phyloP scores from a whole-genome alignment of 2,113 vertebrate genomes.

The Antechinus stuartii region DNA sequence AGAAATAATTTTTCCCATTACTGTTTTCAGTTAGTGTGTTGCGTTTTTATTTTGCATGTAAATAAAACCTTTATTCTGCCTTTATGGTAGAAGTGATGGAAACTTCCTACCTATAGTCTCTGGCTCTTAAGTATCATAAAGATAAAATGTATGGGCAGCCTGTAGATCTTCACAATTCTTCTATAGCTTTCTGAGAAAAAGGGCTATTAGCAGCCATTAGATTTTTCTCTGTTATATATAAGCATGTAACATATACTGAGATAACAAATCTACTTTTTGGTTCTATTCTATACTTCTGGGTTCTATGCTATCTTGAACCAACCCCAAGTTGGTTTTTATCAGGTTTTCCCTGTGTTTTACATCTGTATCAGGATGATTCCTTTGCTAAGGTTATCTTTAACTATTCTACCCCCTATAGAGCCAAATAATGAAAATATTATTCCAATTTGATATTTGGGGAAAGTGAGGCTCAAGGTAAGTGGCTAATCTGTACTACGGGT shows the following conservation, averaged over 20 bases:
- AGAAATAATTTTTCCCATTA: conserved; percentile 28
- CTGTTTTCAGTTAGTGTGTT: conserved; percentile 41
- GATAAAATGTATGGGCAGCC: background rate
- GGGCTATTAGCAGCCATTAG: background rate
- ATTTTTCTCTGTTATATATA: background rate
- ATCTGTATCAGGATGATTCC: background rate
- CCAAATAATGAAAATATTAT: background rate
- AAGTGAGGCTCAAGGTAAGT: background rate
- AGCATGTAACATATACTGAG: background rate
- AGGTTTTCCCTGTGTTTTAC: background rate
- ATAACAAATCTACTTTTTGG: background rate
- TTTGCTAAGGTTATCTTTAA: background rate
- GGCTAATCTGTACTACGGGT: background rate
- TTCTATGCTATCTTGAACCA: background rate
- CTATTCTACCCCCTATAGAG: background rate
- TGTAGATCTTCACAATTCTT: background rate
- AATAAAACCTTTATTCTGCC: conserved; percentile 18
- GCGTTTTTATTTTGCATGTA: conserved; percentile 50
- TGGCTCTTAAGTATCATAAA: conserved; percentile 35
- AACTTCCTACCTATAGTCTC: conserved; percentile 9
- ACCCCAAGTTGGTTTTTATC: background rate
- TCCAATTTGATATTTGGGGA: background rate
- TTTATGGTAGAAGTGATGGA: conserved; percentile 20
- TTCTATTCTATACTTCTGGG: background rate
- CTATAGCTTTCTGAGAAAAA: background rate